phyloP scores from a whole-genome alignment of 1,140 invertebrate genomes.

The roundworm (Caenorhabditis elegans) region WBcel235 BX284606.5:3238501-3239000 shows the following conservation, averaged over 20 bases:
- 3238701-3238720: conserved; percentile 30
- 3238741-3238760: conserved; percentile 47
- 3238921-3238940: conserved; percentile 6
- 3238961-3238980: conserved; percentile 2
- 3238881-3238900: conserved; percentile 31
- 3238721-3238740: conserved; percentile 47
- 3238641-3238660: conserved; percentile 48
- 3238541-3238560: conserved; percentile 44
- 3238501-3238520: background rate
- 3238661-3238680: conserved; percentile 41
- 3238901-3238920: conserved; percentile 42
- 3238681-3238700: conserved; percentile 47
- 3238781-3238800: conserved; percentile 21
- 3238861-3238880: conserved; percentile 47
- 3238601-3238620: conserved; percentile 51
- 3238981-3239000: conserved; percentile 38
- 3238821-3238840: conserved; percentile 41
- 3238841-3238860: conserved; percentile 27
- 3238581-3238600: conserved; percentile 26
- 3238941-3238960: conserved; percentile 25
- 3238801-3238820: conserved; percentile 43
- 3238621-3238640: conserved; percentile 41
- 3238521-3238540: conserved; percentile 27
- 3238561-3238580: conserved; percentile 31
- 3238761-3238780: conserved; percentile 46